Percentiles rank a stretch among this genome's conserved stretches.
phyloP scores from a whole-genome alignment of 2,113 vertebrate species.

The Mormyrus lacerda region DNA sequence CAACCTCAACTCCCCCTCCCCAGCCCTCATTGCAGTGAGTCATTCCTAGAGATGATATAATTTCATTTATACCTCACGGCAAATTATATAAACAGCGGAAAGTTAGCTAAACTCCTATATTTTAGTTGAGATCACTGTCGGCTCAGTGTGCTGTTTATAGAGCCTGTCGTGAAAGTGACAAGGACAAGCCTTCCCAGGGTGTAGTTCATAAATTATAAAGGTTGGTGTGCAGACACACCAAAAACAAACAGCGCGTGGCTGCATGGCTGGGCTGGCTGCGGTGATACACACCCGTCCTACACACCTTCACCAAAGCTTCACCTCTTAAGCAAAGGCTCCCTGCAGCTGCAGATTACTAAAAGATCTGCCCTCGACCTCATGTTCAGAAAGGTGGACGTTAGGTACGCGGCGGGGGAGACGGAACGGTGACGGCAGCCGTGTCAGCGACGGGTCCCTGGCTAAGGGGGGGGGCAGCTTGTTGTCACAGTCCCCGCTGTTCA shows the following conservation, averaged over 20 bases:
- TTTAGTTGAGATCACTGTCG: neutral
- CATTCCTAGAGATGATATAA: neutral
- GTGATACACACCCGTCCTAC: conserved; percentile 42
- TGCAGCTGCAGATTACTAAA: conserved; percentile 36
- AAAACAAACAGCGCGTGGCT: conserved; percentile 40
- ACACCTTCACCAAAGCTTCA: conserved; percentile 51
- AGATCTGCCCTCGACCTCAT: neutral
- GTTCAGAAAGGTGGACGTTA: conserved; percentile 10
- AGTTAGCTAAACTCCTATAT: neutral
- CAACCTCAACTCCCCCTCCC: neutral
- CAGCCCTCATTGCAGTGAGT: neutral
- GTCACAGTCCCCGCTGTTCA: neutral
- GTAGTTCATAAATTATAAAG: neutral
- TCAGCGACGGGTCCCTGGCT: neutral
- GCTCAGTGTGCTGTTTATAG: neutral
- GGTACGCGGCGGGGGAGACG: neutral
- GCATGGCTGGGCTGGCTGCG: conserved; percentile 38
- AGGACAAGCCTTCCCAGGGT: neutral
- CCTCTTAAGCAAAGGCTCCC: conserved; percentile 54
- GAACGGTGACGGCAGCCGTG: neutral
- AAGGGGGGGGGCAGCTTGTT: neutral
- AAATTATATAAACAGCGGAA: neutral
- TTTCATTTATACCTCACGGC: conserved; percentile 3
- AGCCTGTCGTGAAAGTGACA: neutral
- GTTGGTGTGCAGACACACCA: neutral